These are phyloP conservation scores for Drosophila serrata DNA, from an alignment of 1,140 invertebrate species.

Conservation along the genomic window DNA sequence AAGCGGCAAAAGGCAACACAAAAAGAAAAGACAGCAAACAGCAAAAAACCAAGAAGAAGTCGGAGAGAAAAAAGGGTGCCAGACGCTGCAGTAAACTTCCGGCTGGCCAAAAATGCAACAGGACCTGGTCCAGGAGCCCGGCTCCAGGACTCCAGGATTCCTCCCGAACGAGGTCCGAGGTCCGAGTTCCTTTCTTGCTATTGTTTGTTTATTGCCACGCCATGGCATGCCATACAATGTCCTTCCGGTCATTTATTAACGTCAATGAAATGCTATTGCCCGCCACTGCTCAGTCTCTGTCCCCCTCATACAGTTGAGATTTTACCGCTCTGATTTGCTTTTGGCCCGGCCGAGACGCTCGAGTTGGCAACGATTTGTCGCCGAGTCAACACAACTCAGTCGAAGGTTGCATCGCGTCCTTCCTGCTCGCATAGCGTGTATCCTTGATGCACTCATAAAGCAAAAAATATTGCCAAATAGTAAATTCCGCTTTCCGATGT, in stretches of 20 bases:
- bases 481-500: slow-evolving; percentile 25
- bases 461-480: slow-evolving; percentile 62
- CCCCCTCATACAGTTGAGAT: slow-evolving; percentile 33
- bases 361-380: slow-evolving; percentile 79
- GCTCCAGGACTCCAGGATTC: slow-evolving; percentile 41
- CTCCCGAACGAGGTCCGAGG: neutral
- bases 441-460: slow-evolving; percentile 65
- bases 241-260: slow-evolving; percentile 83
- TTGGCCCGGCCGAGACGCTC: slow-evolving; percentile 56
- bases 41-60: slow-evolving; percentile 7
- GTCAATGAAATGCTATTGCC: slow-evolving; percentile 75
- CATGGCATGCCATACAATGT: slow-evolving; percentile 80
- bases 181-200: slow-evolving; percentile 33
- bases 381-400: slow-evolving; percentile 75
- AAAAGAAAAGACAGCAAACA: slow-evolving; percentile 26
- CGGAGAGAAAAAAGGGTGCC: slow-evolving; percentile 65
- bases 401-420: slow-evolving; percentile 59
- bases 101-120: slow-evolving; percentile 78
- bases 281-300: slow-evolving; percentile 28
- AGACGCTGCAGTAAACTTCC: slow-evolving; percentile 80
- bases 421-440: slow-evolving; percentile 28
- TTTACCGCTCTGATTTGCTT: slow-evolving; percentile 35
- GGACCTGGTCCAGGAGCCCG: slow-evolving; percentile 56
- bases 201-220: slow-evolving; percentile 81
- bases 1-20: slow-evolving; percentile 39